Evolutionary conservation across 1,140 invertebrate genomes (phyloP).

Genomic region (Lepidurus apus): DNA sequence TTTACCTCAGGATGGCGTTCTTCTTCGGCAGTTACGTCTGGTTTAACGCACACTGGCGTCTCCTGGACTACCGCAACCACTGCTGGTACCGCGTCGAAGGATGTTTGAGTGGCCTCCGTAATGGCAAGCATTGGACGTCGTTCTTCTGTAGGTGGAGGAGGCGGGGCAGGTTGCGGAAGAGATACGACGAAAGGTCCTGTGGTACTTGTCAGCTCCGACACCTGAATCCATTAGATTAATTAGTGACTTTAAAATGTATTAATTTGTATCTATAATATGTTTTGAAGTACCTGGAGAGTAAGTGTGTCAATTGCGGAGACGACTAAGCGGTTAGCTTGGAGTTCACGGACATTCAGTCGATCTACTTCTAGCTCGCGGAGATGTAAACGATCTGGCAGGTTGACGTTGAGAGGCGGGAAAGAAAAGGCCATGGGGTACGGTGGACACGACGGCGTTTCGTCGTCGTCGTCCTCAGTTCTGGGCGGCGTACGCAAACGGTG

Average conservation of each 20-base stretch:
- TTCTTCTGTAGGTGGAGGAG: not conserved
- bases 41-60: not conserved
- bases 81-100: not conserved
- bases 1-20: not conserved
- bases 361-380: constrained; percentile 70
- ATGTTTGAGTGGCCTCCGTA: constrained; percentile 9
- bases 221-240: not conserved
- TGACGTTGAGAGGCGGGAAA: constrained; percentile 30
- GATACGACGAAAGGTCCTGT: constrained; percentile 19
- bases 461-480: constrained; percentile 17
- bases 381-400: constrained; percentile 51
- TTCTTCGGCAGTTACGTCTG: constrained; percentile 2
- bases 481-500: not conserved
- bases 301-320: constrained; percentile 71
- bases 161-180: not conserved
- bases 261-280: too few species aligned
- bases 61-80: not conserved
- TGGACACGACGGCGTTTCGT: constrained; percentile 27
- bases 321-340: constrained; percentile 67
- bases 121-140: not conserved
- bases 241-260: too few species aligned
- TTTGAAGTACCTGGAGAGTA: constrained; percentile 59
- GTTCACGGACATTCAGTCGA: constrained; percentile 63
- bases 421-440: not conserved
- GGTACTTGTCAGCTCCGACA: constrained; percentile 30